A percentile compares a stretch with the other conserved stretches of the same genome.
These are phyloP conservation scores for Merodon equestris DNA, from an alignment of 2,888 invertebrate genomes.

Conservation along the genomic window DNA sequence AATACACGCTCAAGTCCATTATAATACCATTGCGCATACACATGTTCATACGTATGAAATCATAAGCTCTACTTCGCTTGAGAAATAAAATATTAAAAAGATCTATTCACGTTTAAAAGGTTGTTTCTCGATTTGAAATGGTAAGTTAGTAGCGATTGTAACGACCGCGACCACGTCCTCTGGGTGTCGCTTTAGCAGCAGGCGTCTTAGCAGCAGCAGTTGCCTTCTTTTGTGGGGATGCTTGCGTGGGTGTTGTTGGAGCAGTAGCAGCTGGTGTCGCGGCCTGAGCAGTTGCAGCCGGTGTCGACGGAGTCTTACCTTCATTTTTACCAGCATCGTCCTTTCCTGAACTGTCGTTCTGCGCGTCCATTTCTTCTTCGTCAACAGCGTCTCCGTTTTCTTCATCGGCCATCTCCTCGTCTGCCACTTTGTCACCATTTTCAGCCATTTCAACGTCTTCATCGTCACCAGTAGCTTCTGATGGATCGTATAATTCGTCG, in stretches of 20 bases:
- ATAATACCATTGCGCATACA: constrained; percentile 40
- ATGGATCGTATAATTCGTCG: constrained; percentile 78
- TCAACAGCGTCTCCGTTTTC: constrained; percentile 71
- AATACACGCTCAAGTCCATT: constrained; percentile 43
- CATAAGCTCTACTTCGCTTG: constrained; percentile 35
- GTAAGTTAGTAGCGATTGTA: constrained; percentile 75
- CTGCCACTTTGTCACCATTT: constrained; percentile 77
- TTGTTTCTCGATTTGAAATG: constrained; percentile 12
- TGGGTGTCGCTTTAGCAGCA: constrained; percentile 76
- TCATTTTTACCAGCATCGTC: constrained; percentile 72
- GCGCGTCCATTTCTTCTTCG: constrained; percentile 74
- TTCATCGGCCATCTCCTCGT: constrained; percentile 70
- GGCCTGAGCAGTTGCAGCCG: constrained; percentile 70
- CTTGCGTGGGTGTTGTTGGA: constrained; percentile 79
- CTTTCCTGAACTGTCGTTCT: constrained; percentile 70
- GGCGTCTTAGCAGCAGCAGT: constrained; percentile 70
- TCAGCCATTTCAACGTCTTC: constrained; percentile 80
- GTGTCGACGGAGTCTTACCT: constrained; percentile 71
- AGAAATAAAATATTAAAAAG: constrained; percentile 25
- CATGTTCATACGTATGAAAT: too few relatives aligned
- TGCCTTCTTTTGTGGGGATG: constrained; percentile 77
- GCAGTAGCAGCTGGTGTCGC: constrained; percentile 71
- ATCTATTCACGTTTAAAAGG: constrained; percentile 1
- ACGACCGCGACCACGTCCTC: constrained; percentile 77
- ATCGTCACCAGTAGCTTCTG: constrained; percentile 80